Evolutionary conservation across 2,888 invertebrate genomes (phyloP), one percentile per base, ranked within the genome.

Genomic region (Trichacis sp.): DNA sequence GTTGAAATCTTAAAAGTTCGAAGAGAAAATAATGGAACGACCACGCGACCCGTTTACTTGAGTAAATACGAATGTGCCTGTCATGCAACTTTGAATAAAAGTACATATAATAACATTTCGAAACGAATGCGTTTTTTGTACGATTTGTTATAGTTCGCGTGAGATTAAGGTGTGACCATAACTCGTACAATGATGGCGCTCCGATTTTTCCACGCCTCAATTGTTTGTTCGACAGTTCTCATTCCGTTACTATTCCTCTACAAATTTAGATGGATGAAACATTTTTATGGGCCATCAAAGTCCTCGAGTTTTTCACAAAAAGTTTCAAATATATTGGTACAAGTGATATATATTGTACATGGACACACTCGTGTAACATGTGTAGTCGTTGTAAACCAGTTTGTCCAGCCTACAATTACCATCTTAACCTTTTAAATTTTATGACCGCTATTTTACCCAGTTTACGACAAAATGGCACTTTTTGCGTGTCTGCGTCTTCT

Each of bases 111-210:
- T n/a, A n/a, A n/a, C n/a, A n/a, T n/a, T n/a, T n/a, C 14, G 12
- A 14, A 14, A 5, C 17, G 17, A 12, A 8, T 15, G 42, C 14
- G 42, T 8, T 59, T 64, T 68, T 56, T 58, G 57, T 64, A 50
- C 71, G 70, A 74, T 63, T 72, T 73, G 72, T 75, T 69, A 73
- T 68, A 67, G 52, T 60, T 69, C 73, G 75, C 73, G 71, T 68
- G 71, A 72, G 73, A 71, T 70, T 71, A 70, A 70, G 77, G 78
- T 69, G 78, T 69, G 77, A 75, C 71, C 59, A 58, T 49, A n/a
- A n/a, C n/a, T 56, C 54, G 45, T 52, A 59, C 64, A 42, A 51
- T 46, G 45, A 64, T 58, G 60, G 49, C 55, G 42, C 49, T 24
- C 8, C 4, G 24, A 24, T 24, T 24, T 24, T 24, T 8, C 4